These are phyloP conservation scores for Porites rus DNA, from an alignment of 92 coral and sea anemone genomes.

Conservation along the genomic window DNA sequence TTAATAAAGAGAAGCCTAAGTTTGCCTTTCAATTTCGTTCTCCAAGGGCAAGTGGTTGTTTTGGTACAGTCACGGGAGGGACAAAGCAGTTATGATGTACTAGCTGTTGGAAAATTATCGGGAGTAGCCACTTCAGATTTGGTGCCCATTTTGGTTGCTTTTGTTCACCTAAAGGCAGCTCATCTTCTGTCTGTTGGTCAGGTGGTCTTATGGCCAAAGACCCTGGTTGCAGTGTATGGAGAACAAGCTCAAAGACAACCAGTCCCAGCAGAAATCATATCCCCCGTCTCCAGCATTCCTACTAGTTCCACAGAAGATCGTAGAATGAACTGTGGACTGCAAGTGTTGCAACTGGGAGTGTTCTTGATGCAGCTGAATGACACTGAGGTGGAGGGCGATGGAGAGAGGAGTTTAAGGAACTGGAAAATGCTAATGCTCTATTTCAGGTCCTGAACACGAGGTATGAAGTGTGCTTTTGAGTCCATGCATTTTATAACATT, in stretches of 20 bases:
- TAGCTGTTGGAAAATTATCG: constrained; percentile 52
- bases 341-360: constrained; percentile 42
- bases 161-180: constrained; percentile 4
- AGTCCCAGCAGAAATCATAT: not conserved
- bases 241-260: not conserved
- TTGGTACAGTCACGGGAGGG: not conserved
- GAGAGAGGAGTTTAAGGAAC: constrained; percentile 23
- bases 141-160: constrained; percentile 16
- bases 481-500: constrained; percentile 53
- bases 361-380: constrained; percentile 44
- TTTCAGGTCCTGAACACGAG: constrained; percentile 1
- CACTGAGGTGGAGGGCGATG: constrained; percentile 43
- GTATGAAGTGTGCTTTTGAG: constrained; percentile 54
- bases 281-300: constrained; percentile 34
- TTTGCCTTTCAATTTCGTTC: not conserved
- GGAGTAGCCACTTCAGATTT: not conserved
- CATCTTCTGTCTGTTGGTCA: constrained; percentile 30
- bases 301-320: constrained; percentile 20
- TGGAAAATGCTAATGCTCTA: not conserved
- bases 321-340: constrained; percentile 39
- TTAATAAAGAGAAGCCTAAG: constrained; percentile 10
- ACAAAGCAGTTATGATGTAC: constrained; percentile 22
- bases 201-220: constrained; percentile 50
- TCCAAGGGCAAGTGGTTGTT: constrained; percentile 33
- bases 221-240: constrained; percentile 13